Percentiles rank a stretch among this genome's conserved stretches.
phyloP scores from a whole-genome alignment of 2,113 vertebrate species.

The Etheostoma cragini region DNA sequence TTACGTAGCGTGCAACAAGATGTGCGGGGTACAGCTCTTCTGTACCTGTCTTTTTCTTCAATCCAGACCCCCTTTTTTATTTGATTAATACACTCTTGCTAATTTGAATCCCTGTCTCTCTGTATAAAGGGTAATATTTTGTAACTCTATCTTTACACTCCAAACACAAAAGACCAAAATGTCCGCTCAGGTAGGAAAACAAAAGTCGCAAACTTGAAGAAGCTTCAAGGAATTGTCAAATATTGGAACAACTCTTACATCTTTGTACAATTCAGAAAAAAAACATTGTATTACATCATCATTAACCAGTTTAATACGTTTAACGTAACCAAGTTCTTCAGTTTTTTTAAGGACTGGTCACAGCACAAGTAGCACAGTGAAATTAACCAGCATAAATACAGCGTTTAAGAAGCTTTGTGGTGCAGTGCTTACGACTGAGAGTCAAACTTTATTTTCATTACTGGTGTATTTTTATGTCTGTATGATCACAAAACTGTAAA shows the following conservation, averaged over 20 bases:
- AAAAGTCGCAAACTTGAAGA: not conserved
- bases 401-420: not conserved
- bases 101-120: not conserved
- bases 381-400: not conserved
- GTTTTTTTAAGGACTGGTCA: conserved; percentile 2
- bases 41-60: not conserved
- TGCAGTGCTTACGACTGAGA: not conserved
- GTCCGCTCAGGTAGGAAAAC: not conserved
- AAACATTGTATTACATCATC: too few species aligned
- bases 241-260: not conserved
- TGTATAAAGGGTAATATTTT: not conserved
- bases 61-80: not conserved
- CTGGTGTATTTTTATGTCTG: not conserved
- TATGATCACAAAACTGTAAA: not conserved
- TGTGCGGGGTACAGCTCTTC: not conserved
- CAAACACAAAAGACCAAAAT: not conserved
- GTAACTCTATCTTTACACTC: not conserved
- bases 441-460: not conserved
- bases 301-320: not conserved
- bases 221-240: not conserved
- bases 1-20: conserved; percentile 12
- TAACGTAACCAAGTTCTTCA: not conserved
- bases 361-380: not conserved
- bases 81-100: not conserved
- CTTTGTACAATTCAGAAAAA: not conserved